These are phyloP conservation scores for Ceyx margarethae DNA, from an alignment of 2,113 vertebrate genomes.

Conservation along the genomic window DNA sequence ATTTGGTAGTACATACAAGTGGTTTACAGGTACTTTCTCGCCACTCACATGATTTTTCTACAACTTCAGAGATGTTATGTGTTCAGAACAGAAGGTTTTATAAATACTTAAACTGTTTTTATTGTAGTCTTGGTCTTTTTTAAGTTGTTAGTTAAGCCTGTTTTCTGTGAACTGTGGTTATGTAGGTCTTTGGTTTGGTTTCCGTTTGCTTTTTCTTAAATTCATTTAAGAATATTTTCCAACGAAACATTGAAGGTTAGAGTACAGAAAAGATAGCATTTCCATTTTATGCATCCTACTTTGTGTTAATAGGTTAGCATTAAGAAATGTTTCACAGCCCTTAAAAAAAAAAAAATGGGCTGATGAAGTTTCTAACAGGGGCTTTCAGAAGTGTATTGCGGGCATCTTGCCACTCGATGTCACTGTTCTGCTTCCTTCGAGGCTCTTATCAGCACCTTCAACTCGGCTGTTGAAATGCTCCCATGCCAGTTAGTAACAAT, in stretches of 20 bases:
- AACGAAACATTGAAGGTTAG: background rate
- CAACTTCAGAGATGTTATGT: background rate
- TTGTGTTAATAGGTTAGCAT: background rate
- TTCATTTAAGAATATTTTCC: background rate
- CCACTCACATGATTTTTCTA: background rate
- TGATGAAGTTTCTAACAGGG: no score
- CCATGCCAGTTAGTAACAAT: rapidly evolving
- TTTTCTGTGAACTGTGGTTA: background rate
- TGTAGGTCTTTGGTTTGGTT: background rate
- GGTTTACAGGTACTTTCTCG: background rate
- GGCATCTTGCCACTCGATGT: constrained; percentile 19
- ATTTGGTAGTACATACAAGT: background rate
- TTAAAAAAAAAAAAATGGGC: background rate
- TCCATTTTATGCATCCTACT: background rate
- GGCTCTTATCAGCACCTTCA: rapidly evolving
- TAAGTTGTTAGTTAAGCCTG: background rate
- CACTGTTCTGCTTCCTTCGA: background rate
- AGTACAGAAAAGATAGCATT: background rate
- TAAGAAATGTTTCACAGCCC: background rate
- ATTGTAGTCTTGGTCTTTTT: background rate
- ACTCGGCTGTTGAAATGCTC: rapidly evolving
- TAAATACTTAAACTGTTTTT: background rate
- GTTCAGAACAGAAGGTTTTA: background rate
- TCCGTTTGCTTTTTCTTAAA: background rate
- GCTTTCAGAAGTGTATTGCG: background rate